Evolutionary conservation across 2,797 vertebrate genomes (phyloP).

Genomic region (Oreonectes daqikongensis): DNA sequence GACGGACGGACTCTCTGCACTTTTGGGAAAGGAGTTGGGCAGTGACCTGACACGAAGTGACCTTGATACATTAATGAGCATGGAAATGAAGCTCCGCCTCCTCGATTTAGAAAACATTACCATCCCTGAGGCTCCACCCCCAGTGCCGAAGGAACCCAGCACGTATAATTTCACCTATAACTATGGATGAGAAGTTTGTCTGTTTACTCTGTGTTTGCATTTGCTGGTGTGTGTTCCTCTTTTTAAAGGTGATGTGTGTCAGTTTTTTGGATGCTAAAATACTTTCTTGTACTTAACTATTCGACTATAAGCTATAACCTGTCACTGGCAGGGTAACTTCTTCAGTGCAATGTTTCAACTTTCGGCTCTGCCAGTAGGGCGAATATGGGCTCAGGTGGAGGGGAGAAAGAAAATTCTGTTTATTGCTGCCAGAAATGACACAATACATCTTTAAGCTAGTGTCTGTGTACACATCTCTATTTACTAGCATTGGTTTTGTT

Average conservation of each 20-base stretch:
- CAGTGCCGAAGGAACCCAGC: conserved; percentile 97
- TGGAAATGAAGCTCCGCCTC: conserved; percentile 99
- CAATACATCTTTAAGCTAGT: conserved; percentile 13
- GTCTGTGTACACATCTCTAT: not conserved
- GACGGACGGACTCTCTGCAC: conserved; percentile 93
- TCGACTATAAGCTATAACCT: not conserved
- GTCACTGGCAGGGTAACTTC: not conserved
- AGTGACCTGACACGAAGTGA: conserved; percentile 96
- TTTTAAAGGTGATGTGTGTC: conserved; percentile 25
- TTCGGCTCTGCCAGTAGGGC: not conserved
- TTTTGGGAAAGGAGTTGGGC: conserved; percentile 95
- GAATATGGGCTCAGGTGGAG: not conserved
- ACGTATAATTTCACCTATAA: conserved; percentile 98
- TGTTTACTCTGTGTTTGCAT: conserved; percentile 19
- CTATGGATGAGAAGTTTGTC: conserved; percentile 84
- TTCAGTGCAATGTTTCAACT: not conserved
- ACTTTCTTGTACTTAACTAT: not conserved
- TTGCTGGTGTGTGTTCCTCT: conserved; percentile 51
- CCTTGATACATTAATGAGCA: conserved; percentile 96
- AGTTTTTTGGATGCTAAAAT: not conserved
- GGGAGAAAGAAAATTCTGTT: no score
- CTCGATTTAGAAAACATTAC: conserved; percentile 98
- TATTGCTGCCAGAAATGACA: not conserved
- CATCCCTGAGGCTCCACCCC: conserved; percentile 93
- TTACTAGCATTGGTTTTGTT: not conserved